Conservation (phyloP, 1,140 invertebrate species). For the Drosophila dunni region DNA sequence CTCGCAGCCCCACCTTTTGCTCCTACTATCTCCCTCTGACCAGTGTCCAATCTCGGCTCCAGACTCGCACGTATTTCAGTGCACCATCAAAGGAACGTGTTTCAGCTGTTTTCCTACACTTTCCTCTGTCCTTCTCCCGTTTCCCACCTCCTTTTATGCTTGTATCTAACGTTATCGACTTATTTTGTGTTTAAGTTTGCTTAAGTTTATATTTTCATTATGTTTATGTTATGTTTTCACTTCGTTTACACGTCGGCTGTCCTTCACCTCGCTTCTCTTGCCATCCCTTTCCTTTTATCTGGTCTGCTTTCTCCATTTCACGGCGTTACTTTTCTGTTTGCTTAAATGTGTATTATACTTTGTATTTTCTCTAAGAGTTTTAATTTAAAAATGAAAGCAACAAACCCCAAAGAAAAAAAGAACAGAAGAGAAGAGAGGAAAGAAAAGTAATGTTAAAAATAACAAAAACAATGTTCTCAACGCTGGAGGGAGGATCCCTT, state of each 20-base stretch:
- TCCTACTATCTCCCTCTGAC: not conserved
- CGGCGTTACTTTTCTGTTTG: slow-evolving; percentile 34
- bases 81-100: slow-evolving; percentile 58
- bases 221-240: slow-evolving; percentile 68
- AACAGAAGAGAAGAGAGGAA: too few species aligned
- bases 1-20: not conserved
- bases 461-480: slow-evolving; percentile 20
- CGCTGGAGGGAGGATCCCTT: slow-evolving; percentile 55
- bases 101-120: slow-evolving; percentile 11
- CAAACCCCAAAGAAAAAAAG: slow-evolving; percentile 42
- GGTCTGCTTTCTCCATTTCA: not conserved
- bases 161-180: slow-evolving; percentile 57
- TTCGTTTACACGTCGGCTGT: slow-evolving; percentile 56
- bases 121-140: not conserved
- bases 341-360: slow-evolving; percentile 52
- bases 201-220: slow-evolving; percentile 69
- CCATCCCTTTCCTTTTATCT: not conserved
- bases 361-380: slow-evolving; percentile 52
- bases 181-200: slow-evolving; percentile 61
- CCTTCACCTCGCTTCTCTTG: slow-evolving; percentile 12
- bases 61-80: slow-evolving; percentile 56
- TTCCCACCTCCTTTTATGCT: not conserved
- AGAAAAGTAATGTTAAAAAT: too few species aligned
- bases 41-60: slow-evolving; percentile 41
- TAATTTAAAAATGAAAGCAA: slow-evolving; percentile 65